Evolutionary conservation across 2,113 vertebrate species (phyloP).

Genomic region (Tursiops truncatus): DNA sequence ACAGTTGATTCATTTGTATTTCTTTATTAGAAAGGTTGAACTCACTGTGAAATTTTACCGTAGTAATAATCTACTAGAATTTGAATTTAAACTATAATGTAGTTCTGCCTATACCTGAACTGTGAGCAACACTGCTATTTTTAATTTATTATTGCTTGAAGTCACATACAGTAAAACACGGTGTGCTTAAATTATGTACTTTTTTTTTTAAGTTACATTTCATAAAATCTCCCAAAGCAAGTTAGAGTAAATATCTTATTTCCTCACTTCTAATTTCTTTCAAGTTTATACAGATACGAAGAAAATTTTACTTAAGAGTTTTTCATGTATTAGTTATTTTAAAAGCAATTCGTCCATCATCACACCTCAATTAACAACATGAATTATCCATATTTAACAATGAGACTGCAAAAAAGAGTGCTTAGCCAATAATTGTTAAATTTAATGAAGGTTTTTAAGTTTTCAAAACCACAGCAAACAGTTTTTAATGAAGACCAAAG

Average conservation of each 20-base stretch:
- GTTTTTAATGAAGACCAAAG: neutral
- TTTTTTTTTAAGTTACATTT: slow-evolving; percentile 8
- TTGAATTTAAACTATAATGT: slow-evolving; percentile 58
- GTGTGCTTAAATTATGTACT: neutral
- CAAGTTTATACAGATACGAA: neutral
- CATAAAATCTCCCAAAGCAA: slow-evolving; percentile 23
- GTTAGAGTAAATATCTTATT: neutral
- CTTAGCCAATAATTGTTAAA: neutral
- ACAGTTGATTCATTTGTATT: slow-evolving; percentile 5
- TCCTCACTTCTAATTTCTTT: neutral
- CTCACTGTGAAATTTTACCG: neutral
- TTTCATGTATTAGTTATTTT: neutral
- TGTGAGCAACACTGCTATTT: slow-evolving; percentile 1
- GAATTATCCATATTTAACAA: neutral
- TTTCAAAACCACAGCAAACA: neutral
- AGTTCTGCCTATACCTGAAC: slow-evolving; percentile 35
- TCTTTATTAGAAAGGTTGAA: slow-evolving; percentile 34
- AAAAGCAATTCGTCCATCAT: neutral
- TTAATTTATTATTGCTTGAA: slow-evolving; percentile 39
- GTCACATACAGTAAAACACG: slow-evolving; percentile 29
- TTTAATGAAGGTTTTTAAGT: neutral
- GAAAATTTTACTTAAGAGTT: neutral
- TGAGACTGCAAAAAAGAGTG: neutral
- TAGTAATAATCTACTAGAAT: neutral
- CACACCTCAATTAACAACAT: neutral